A percentile compares a stretch with the other conserved stretches of the same genome.
Evolutionary conservation across 2,797 vertebrate genomes (phyloP).

Genomic region (Anomalospiza imberbis): DNA sequence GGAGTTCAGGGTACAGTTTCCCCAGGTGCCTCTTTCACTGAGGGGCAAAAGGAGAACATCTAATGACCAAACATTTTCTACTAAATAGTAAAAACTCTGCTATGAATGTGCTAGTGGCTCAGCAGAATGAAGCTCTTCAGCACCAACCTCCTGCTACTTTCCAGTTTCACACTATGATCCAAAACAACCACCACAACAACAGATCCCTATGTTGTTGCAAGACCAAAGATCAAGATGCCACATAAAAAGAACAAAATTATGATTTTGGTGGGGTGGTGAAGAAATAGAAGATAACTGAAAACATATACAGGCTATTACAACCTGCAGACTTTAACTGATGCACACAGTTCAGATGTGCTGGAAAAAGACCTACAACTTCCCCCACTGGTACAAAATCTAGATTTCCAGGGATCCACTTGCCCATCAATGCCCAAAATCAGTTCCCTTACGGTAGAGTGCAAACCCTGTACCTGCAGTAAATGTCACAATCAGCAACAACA

Average conservation of each 20-base stretch:
- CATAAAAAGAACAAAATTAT: background rate
- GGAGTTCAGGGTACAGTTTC: background rate
- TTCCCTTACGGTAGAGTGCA: accelerated
- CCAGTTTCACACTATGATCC: background rate
- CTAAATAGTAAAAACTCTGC: background rate
- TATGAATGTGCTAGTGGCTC: background rate
- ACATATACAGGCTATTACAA: background rate
- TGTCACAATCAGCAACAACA: accelerated
- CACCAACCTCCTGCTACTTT: background rate
- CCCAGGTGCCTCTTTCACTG: background rate
- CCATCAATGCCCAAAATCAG: background rate
- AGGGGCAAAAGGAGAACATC: background rate
- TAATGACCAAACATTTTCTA: background rate
- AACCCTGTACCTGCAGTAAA: background rate
- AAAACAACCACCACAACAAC: background rate
- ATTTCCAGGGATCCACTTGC: background rate
- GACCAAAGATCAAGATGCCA: background rate
- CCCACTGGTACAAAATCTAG: background rate
- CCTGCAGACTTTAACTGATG: background rate
- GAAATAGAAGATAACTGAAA: background rate
- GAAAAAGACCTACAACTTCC: background rate
- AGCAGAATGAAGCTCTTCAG: background rate
- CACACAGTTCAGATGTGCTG: background rate
- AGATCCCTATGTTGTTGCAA: background rate
- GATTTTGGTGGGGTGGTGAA: background rate